Base-by-base conservation (phyloP, 2,888 invertebrate species). In the Ormia ochracea region DNA sequence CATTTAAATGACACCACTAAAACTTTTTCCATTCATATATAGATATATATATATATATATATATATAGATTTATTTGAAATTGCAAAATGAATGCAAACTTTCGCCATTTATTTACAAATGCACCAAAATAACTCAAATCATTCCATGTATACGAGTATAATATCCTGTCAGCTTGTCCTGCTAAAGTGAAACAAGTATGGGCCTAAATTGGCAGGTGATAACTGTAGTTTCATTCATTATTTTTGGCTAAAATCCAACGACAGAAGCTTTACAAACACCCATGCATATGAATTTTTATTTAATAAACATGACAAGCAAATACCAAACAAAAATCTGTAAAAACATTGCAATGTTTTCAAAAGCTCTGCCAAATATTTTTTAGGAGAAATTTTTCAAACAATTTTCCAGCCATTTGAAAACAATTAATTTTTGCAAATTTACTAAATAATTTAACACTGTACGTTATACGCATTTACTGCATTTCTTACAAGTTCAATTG, bases 331-430 rank as follows among this genome's bases (percentile, higher is more conserved):
- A 52, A 17, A 45, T 17, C 23, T 12, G 19, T 17, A 41, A 14
- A 41, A 23, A 66, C 21, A 41, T 17, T 36, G 12, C 2, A 48
- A 48, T n/a, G 28, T 28, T 74, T 76, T 63, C 6, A 10, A 56
- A 56, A 70, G 33, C 69, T n/a, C 41, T 77, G 76, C 69, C 76
- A 77, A 77, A 48, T 23, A 63, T 56, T 63, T 69, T 26, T 28
- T 59, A 19, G 58, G 48, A 76, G 56, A 70, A 48, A 66, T 75
- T 69, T 61, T 70, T 38, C 48, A 76, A 76, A 76, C 63, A 76
- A 80, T 80, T 80, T 80, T 73, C 76, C 72, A 76, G 80, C 58
- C 72, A 80, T 80, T 76, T 73, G 58, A 80, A 79, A 80, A 76
- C 80, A 73, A 76, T 80, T 80, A 76, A 74, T 75, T 26, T 56